Conservation (phyloP, 2,113 vertebrate species). For the Rousettus leschenaultii region DNA sequence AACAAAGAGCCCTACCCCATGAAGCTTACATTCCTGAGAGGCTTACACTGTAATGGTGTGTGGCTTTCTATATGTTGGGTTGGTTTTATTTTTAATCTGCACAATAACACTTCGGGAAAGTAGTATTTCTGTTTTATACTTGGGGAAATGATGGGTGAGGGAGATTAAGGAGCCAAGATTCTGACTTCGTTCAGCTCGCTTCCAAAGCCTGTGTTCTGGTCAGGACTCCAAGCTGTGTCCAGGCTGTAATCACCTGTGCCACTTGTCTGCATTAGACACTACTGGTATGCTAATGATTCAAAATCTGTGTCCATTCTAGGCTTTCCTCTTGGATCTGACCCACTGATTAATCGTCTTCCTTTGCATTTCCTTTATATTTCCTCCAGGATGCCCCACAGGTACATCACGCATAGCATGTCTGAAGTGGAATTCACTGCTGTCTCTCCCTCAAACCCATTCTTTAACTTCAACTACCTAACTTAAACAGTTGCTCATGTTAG, state of each 20-base stretch:
- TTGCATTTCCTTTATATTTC: not conserved
- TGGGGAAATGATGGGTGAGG: not conserved
- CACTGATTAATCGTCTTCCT: not conserved
- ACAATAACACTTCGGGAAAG: not conserved
- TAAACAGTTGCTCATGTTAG: not conserved
- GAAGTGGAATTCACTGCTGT: not conserved
- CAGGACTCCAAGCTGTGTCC: not conserved
- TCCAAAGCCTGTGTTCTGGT: not conserved
- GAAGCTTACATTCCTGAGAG: not conserved
- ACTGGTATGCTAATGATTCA: not conserved
- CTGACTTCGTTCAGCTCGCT: not conserved
- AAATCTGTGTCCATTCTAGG: not conserved
- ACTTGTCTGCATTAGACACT: not conserved
- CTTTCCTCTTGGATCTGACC: not conserved
- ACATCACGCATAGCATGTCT: not conserved
- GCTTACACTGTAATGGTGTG: not conserved
- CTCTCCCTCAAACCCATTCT: not conserved
- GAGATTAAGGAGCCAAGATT: not conserved
- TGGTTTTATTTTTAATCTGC: not conserved
- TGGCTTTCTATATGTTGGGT: not conserved
- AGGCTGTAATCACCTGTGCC: not conserved
- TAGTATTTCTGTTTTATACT: not conserved
- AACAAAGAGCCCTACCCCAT: not conserved
- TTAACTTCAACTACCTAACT: not conserved
- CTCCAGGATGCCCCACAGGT: not conserved